These are phyloP conservation scores for Aradophagus sp. DNA, from an alignment of 1,140 invertebrate species.

Conservation along the genomic window DNA sequence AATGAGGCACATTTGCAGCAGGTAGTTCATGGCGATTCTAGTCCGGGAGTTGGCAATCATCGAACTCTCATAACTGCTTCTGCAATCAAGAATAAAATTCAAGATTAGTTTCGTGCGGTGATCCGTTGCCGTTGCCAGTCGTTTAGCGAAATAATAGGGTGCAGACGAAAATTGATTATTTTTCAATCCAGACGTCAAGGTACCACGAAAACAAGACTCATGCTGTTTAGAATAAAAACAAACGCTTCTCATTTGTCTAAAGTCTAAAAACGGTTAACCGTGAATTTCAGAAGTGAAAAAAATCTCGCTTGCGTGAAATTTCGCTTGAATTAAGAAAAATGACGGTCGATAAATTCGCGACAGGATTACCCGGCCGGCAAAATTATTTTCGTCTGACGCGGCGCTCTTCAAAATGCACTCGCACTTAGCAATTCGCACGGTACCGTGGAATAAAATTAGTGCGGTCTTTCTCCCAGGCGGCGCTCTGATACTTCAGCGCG, in stretches of 20 bases:
- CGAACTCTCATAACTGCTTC: constrained; percentile 73
- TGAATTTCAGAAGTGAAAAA: constrained; percentile 20
- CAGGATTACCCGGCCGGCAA: constrained; percentile 13
- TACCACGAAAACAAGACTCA: background rate
- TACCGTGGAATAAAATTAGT: constrained; percentile 45
- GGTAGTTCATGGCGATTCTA: constrained; percentile 69
- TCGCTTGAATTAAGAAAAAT: constrained; percentile 33
- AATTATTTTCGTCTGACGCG: constrained; percentile 35
- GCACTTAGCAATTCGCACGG: constrained; percentile 42
- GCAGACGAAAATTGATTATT: constrained; percentile 44
- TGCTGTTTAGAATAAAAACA: constrained; percentile 21
- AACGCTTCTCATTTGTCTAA: constrained; percentile 34
- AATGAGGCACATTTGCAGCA: constrained; percentile 66
- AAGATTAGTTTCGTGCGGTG: constrained; percentile 43
- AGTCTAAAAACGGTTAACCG: constrained; percentile 13
- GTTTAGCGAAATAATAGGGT: constrained; percentile 46
- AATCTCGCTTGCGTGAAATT: constrained; percentile 24
- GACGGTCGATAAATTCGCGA: constrained; percentile 38
- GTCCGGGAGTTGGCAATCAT: constrained; percentile 69
- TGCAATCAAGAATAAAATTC: constrained; percentile 60
- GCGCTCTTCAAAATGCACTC: constrained; percentile 34
- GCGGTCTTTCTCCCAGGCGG: constrained; percentile 40
- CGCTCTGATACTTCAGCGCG: constrained; percentile 49
- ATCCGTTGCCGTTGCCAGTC: constrained; percentile 11
- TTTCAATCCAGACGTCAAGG: constrained; percentile 15